phyloP scores from a whole-genome alignment of 2,888 invertebrate species.

The Nephrotoma guestfalica region DNA sequence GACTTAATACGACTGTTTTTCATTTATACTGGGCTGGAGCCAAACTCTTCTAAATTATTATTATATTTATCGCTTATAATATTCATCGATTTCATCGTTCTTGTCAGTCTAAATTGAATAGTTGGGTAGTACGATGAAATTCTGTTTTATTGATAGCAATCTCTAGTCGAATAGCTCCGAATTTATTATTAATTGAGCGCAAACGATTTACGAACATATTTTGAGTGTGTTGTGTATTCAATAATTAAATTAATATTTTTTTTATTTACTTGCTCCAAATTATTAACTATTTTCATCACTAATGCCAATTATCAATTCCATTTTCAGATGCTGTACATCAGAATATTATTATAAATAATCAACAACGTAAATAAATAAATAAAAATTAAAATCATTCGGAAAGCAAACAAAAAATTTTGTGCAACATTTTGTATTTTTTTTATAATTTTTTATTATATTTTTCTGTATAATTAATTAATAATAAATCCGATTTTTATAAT shows the following conservation, averaged over 20 bases:
- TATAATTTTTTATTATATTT: background rate
- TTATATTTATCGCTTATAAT: too few relatives aligned
- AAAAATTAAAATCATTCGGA: background rate
- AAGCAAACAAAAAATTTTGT: background rate
- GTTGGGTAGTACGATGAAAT: too few relatives aligned
- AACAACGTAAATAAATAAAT: background rate
- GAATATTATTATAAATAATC: slow-evolving; percentile 3
- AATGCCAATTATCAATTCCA: background rate
- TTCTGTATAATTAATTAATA: background rate
- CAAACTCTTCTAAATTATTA: too few relatives aligned
- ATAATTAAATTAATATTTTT: background rate
- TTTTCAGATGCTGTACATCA: slow-evolving; percentile 2
- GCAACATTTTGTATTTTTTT: background rate
- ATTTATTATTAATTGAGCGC: background rate
- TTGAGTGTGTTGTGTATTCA: background rate
- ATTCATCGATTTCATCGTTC: too few relatives aligned
- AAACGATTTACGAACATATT: background rate
- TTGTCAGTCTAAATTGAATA: too few relatives aligned
- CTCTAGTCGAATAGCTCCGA: too few relatives aligned
- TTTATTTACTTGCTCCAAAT: background rate
- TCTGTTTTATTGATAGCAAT: too few relatives aligned
- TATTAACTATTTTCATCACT: background rate
- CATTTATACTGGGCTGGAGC: too few relatives aligned
- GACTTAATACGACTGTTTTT: too few relatives aligned
- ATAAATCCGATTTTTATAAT: background rate